Conservation (phyloP, 2,797 vertebrate species). For the Cyprinodon diabolis region DNA sequence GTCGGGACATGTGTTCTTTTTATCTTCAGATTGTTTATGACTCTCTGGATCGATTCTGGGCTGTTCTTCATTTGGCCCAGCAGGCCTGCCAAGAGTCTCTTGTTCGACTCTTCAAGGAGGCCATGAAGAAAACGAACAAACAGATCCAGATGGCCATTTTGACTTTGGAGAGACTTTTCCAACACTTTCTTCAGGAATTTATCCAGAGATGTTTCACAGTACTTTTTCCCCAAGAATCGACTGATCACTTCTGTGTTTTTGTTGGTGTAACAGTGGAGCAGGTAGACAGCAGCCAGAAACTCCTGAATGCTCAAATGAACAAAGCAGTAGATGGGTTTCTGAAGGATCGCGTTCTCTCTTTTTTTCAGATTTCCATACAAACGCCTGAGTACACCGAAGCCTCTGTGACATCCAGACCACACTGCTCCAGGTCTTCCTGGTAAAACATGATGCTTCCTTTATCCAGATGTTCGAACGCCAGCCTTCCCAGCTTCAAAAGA, state of each 20-base stretch:
- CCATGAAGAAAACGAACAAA: too few relatives aligned
- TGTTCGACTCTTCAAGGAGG: too few relatives aligned
- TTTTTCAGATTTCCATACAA: neutral
- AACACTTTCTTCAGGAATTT: too few relatives aligned
- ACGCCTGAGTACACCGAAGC: neutral
- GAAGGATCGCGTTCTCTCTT: neutral
- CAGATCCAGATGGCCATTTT: too few relatives aligned
- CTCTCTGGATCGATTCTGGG: too few relatives aligned
- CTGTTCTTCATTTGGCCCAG: too few relatives aligned
- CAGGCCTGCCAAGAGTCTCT: too few relatives aligned
- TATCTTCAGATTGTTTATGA: too few relatives aligned
- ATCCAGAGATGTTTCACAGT: neutral
- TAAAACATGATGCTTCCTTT: neutral
- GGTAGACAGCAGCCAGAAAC: neutral
- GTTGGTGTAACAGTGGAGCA: neutral
- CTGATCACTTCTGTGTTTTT: neutral
- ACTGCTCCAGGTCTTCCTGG: neutral
- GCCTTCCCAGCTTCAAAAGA: neutral
- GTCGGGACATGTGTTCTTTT: too few relatives aligned
- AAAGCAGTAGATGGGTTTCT: too few relatives aligned
- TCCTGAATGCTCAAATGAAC: too few relatives aligned
- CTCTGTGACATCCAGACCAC: neutral
- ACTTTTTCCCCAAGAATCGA: neutral
- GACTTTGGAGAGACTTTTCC: too few relatives aligned
- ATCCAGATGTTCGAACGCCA: neutral